These are phyloP conservation scores for Trogon melanurus DNA, from an alignment of 2,113 vertebrate genomes.

Conservation along the genomic window DNA sequence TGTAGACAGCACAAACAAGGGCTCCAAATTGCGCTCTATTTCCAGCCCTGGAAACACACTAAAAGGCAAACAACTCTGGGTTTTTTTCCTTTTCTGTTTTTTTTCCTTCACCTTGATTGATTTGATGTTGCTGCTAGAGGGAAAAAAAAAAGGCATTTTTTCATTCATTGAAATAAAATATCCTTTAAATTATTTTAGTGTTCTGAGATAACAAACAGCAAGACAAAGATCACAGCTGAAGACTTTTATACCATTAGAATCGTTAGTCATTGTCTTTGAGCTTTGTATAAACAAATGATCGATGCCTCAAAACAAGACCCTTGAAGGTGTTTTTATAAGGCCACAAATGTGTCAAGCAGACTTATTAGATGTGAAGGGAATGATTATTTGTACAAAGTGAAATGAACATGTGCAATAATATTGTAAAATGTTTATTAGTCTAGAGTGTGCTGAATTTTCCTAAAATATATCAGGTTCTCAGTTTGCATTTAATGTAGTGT, in stretches of 20 bases:
- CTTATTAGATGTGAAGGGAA: conserved; percentile 89
- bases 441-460: conserved; percentile 88
- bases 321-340: conserved; percentile 84
- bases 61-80: background rate
- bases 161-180: conserved; percentile 69
- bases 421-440: conserved; percentile 89
- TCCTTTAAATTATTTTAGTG: conserved; percentile 69
- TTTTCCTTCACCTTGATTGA: conserved; percentile 71
- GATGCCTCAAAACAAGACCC: conserved; percentile 80
- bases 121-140: conserved; percentile 63
- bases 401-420: conserved; percentile 89
- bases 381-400: conserved; percentile 88
- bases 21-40: background rate
- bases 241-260: conserved; percentile 70
- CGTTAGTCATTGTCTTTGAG: conserved; percentile 75
- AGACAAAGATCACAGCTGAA: conserved; percentile 71
- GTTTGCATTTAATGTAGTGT: conserved; percentile 89
- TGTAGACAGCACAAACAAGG: background rate
- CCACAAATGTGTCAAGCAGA: conserved; percentile 87
- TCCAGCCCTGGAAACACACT: conserved; percentile 10
- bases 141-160: conserved; percentile 34
- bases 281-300: conserved; percentile 81
- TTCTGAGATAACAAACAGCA: conserved; percentile 68
- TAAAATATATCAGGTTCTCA: conserved; percentile 88
- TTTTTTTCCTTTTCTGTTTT: background rate